These are phyloP conservation scores for Drosophila ochracea DNA, from an alignment of 2,888 invertebrate species.

Conservation along the genomic window DNA sequence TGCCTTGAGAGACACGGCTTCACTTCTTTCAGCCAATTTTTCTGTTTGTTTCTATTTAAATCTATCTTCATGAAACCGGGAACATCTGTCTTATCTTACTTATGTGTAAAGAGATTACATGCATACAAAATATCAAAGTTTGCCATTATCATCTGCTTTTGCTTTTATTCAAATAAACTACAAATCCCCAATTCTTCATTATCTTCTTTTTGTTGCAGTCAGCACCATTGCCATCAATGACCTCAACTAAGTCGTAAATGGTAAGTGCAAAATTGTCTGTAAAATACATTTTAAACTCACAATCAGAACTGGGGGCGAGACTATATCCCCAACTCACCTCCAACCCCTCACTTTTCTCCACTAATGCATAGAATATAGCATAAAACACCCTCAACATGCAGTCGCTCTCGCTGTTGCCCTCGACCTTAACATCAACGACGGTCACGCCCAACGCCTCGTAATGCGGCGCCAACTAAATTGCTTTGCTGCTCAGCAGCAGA, in stretches of 20 bases:
- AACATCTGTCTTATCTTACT: not conserved
- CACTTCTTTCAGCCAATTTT: not conserved
- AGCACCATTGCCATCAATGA: constrained; percentile 54
- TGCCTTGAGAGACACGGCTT: not conserved
- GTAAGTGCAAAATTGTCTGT: constrained; percentile 73
- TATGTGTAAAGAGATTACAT: not conserved
- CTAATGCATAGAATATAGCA: constrained; percentile 14
- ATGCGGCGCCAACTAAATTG: constrained; percentile 68
- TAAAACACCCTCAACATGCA: constrained; percentile 18
- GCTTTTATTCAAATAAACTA: constrained; percentile 9
- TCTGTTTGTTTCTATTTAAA: not conserved
- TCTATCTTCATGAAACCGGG: not conserved
- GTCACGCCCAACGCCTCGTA: constrained; percentile 50
- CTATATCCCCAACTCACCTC: too few species aligned
- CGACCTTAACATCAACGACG: constrained; percentile 48
- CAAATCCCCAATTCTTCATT: not conserved
- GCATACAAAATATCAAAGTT: not conserved
- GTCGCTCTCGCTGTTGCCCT: constrained; percentile 31
- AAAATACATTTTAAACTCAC: constrained; percentile 65
- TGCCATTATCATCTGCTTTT: not conserved
- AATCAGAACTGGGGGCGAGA: constrained; percentile 28
- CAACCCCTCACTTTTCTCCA: not conserved
- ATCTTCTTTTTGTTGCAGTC: constrained; percentile 36
- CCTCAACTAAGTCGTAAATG: constrained; percentile 67
- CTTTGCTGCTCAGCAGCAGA: constrained; percentile 50